Evolutionary conservation across 2,113 vertebrate species (phyloP).

Genomic region (Actinemys pallida): DNA sequence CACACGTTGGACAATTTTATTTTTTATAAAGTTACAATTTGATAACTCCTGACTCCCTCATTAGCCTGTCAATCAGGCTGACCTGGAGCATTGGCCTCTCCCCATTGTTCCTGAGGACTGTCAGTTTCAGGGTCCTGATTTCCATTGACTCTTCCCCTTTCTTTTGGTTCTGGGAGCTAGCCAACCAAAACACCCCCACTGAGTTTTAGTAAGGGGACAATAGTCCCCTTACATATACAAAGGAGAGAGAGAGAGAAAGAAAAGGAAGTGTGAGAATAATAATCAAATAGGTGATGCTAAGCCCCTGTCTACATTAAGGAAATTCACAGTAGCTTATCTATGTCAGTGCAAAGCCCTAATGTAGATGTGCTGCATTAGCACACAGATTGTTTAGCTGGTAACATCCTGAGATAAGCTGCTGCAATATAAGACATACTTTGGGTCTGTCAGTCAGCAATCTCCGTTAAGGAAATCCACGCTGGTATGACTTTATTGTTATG

Average conservation of each 20-base stretch:
- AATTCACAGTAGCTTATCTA: neutral
- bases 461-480: neutral
- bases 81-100: too few species aligned
- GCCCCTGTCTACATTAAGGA: neutral
- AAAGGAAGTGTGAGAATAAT: neutral
- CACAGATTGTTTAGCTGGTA: neutral
- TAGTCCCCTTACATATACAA: neutral
- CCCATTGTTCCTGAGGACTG: too few species aligned
- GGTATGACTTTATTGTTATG: neutral
- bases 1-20: neutral
- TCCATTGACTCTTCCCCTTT: too few species aligned
- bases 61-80: too few species aligned
- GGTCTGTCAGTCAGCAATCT: neutral
- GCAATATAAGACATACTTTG: neutral
- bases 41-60: neutral
- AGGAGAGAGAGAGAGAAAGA: neutral
- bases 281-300: neutral
- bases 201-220: too few species aligned
- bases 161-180: too few species aligned
- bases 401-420: neutral
- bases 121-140: too few species aligned
- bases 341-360: neutral
- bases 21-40: neutral
- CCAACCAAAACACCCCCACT: too few species aligned
- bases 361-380: neutral